phyloP scores from a whole-genome alignment of 2,797 vertebrate genomes.

The Esox lucius region DNA sequence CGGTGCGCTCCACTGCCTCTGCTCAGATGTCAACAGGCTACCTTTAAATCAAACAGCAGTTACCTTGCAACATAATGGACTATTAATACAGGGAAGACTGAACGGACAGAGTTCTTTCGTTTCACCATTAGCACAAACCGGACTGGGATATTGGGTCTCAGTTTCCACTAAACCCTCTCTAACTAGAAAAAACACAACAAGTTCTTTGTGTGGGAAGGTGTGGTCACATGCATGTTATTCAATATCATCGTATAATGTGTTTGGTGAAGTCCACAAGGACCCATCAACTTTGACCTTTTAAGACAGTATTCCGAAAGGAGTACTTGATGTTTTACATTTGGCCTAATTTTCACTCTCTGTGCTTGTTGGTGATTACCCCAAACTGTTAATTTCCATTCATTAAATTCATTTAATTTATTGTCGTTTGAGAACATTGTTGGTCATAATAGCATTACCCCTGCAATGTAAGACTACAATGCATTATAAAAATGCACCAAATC shows the following conservation, averaged over 20 bases:
- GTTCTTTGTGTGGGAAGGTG: conserved; percentile 27
- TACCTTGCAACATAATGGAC: conserved; percentile 68
- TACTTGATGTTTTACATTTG: too few relatives aligned
- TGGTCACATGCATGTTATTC: background rate
- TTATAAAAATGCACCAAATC: too few relatives aligned
- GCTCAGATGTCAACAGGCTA: conserved; percentile 61
- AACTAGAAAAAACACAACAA: conserved; percentile 28
- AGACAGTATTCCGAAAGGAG: too few relatives aligned
- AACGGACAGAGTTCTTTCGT: conserved; percentile 56
- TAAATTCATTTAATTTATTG: too few relatives aligned
- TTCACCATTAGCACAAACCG: conserved; percentile 40
- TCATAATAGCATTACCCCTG: too few relatives aligned
- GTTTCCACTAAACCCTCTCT: conserved; percentile 44
- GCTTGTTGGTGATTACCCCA: too few relatives aligned
- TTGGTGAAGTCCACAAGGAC: conserved; percentile 8
- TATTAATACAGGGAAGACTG: conserved; percentile 62
- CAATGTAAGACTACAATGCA: too few relatives aligned
- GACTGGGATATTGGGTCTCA: conserved; percentile 27
- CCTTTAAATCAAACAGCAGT: conserved; percentile 59
- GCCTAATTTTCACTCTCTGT: too few relatives aligned
- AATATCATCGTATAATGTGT: conserved; percentile 9
- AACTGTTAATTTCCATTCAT: too few relatives aligned
- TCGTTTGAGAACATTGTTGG: too few relatives aligned
- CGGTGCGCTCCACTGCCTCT: conserved; percentile 35
- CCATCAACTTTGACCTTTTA: background rate